Base-by-base conservation (phyloP, 2,888 invertebrate genomes). In the Acleris holmiana region DNA sequence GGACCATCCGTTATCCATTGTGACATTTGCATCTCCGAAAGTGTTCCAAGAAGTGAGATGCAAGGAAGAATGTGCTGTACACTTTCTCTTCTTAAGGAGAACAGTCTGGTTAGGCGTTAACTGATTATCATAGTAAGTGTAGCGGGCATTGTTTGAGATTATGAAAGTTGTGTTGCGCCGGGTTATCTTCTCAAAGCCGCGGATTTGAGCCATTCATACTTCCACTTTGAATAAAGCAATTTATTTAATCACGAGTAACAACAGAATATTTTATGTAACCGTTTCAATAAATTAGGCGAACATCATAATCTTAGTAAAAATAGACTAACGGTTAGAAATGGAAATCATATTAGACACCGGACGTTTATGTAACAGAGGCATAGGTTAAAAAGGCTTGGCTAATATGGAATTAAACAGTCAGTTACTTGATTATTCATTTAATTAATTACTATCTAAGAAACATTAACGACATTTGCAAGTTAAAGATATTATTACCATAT, bases 51-150 rank as follows among this genome's bases (percentile, higher is more conserved):
- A 91, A 90, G 82, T 79, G 77, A 72, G 78, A 75, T 82, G 81
- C 78, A 83, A 78, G 65, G 79, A 79, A 77, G 75, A 80, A 79
- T 77, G 77, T 78, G 74, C 81, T 77, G 77, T 78, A 75, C 81
- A 81, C 91, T 91, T 91, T 91, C 91, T 85, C 89, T 82, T 85
- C 76, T 75, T 79, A 87, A 88, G 83, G 85, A 77, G 89, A 86
- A 82, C 88, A 83, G 79, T 80, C 80, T 82, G 83, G 84, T 84
- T 82, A 82, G 77, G 83, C 76, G 82, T 82, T 82, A 85, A 85
- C 84, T 82, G 88, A 89, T 90, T 90, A 89, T 88, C 86, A 88
- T 88, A 87, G 82, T 86, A 86, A 86, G 74, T 86, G 81, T 86
- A 84, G 78, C 83, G 77, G 76, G 79, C 82, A 87, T 86, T 85